Evolutionary conservation across 2,113 vertebrate species (phyloP), one percentile per base, ranked within the genome.

Genomic region (Centrocercus urophasianus): DNA sequence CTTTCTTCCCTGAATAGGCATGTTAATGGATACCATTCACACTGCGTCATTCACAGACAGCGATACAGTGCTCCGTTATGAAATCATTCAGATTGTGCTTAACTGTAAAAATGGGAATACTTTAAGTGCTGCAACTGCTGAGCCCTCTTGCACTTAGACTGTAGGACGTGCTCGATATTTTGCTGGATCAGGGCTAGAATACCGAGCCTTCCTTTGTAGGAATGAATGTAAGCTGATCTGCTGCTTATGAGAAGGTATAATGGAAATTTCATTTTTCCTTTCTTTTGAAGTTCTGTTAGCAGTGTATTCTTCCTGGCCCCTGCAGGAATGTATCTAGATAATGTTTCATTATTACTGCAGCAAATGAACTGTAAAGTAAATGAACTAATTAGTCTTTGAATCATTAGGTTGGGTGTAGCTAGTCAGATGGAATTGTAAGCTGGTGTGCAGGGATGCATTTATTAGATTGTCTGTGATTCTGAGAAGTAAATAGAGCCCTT

Each of bases 331-430:
- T 80, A n/a, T 83, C 89, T 91, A 38, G 84, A 80, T 89, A 88
- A 93, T 91, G 70, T 72, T 93, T 95, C 88, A 75, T 93, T 93
- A 82, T 93, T 95, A 88, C 72, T 83, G 93, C 57, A 94, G 90
- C 86, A 97, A 97, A 97, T 97, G 93, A 73, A 47, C 79, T 24
- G 40, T 94, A 91, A 96, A 95, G 72, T 94, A 94, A 95, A 90
- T 91, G 89, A 89, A 78, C 65, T 96, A 93, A 96, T 95, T 94
- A 94, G 76, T 81, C 85, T 94, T 80, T 88, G 91, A 93, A 43
- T 93, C 85, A 88, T 93, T 91, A 93, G 79, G 52, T 67, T 88
- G 76, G 61, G 54, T 75, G 83, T 61, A 83, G 52, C 52, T 80
- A 81, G 47, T 94, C 79, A 19, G 1, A 77, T 1, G 0, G 73